Base-by-base conservation (phyloP, 2,113 vertebrate species). In the Cacatua alba region DNA sequence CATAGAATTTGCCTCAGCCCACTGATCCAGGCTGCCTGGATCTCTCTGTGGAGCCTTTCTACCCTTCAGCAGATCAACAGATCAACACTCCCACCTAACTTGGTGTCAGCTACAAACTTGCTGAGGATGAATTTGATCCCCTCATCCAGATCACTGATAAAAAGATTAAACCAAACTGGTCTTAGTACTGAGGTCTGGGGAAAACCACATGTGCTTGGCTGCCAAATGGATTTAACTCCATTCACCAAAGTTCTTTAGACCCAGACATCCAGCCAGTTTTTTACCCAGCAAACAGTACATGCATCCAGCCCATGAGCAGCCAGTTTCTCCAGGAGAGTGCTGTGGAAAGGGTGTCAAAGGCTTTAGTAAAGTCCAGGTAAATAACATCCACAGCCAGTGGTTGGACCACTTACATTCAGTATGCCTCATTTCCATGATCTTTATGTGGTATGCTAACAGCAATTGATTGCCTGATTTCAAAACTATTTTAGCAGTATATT, bases 221-320 rank as follows among this genome's bases (percentile, higher is more conserved):
- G 0, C 29, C 65, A 78, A 1, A 6, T n/a, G n/a, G 53, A 51
- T 20, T 20, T 19, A 69, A n/a, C 1, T 37, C 37, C 7, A 1
- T 23, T 64, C 69, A 20, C 13, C 39, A 28, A 7, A 11, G 48
- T 13, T 67, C 29, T 55, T 20, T 10, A 8, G 18, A 5, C 29
- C 13, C 0, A 0, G 62, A 10, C 41, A 29, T 6, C 10, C 57
- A 71, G 11, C 1, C 67, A 39, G 3, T 4, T 53, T 53, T 48
- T 29, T 17, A 43, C 1, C 3, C 23, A 75, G 5, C 0, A 0
- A 21, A 52, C 7, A 16, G 2, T 8, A 17, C 2, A 0, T 18
- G 6, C 3, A 0, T 21, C n/a, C n/a, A 63, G 76, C 46, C 20
- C 1, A 0, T 1, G 2, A 33, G 28, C 21, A 79, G 16, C 4